These are phyloP conservation scores for Zootoca vivipara DNA, from an alignment of 2,113 vertebrate species.

Conservation along the genomic window DNA sequence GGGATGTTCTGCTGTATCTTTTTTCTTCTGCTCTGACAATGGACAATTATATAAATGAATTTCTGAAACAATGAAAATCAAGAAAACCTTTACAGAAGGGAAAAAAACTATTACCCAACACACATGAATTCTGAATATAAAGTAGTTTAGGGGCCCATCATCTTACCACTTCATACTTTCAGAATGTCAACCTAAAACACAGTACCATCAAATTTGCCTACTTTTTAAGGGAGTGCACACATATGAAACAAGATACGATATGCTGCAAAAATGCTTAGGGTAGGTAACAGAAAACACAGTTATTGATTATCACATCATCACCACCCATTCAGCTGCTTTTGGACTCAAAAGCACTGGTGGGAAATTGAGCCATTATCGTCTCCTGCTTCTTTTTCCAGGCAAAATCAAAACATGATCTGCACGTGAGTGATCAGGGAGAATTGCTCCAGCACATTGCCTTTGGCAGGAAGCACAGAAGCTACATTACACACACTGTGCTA, in stretches of 20 bases:
- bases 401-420: not conserved
- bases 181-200: not conserved
- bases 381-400: not conserved
- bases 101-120: too few species aligned
- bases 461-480: not conserved
- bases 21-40: not conserved
- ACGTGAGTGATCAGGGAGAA: not conserved
- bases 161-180: not conserved
- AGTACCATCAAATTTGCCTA: not conserved
- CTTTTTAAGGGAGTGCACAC: not conserved
- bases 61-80: not conserved
- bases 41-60: not conserved
- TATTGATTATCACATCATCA: not conserved
- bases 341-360: not conserved
- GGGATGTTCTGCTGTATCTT: not conserved
- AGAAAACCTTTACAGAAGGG: not conserved
- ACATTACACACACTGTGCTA: not conserved
- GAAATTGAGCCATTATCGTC: not conserved
- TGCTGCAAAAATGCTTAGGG: not conserved
- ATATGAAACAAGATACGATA: not conserved
- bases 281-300: not conserved
- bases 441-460: not conserved
- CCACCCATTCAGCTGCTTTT: not conserved
- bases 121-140: not conserved
- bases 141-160: too few species aligned